Base-by-base conservation (phyloP, 2,797 vertebrate species). In the Glossophaga mutica region DNA sequence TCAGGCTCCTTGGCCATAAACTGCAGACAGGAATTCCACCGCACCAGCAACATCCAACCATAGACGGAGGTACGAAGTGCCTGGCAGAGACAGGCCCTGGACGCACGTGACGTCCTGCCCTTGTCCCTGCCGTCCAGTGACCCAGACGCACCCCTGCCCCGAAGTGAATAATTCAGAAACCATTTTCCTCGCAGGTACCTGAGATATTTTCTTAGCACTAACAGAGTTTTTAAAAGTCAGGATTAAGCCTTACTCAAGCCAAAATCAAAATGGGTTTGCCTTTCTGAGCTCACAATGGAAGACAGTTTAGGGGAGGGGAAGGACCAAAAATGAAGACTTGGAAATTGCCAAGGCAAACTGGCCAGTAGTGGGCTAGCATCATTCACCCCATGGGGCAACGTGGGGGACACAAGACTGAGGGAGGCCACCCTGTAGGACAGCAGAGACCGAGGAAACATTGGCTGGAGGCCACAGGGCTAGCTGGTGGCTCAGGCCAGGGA, bases 201-300 rank as follows among this genome's bases (percentile, higher is more conserved):
- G 82, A 62, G 10, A 86, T 50, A 57, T 88, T 93, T 81, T 91
- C 79, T 48, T 76, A 92, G 55, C 22, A 70, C 62, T 22, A 24
- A 32, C 39, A 29, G 65, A 81, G 67, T 79, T 85, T 90, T 59
- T 74, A 34, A 16, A 44, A 52, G 74, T 65, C n/a, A n/a, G 57
- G 34, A 83, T 90, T 68, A 83, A 94, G 37, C 55, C 81, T 94
- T 83, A 87, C 74, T 93, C 71, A 91, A 83, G 90, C 90, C 83
- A 90, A 93, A 79, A 94, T 93, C 95, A 50, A 95, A 96, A 90
- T 48, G 57, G 78, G 84, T 81, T 89, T 96, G 87, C 46, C 87
- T 88, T 91, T 93, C 77, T 81, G 84, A 96, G 42, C 55, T 93
- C 52, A 74, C 39, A 46, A 4, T 6, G 24, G 50, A 81, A 84